Conservation (phyloP, 2,113 vertebrate species). For the Gobiocypris rarus region DNA sequence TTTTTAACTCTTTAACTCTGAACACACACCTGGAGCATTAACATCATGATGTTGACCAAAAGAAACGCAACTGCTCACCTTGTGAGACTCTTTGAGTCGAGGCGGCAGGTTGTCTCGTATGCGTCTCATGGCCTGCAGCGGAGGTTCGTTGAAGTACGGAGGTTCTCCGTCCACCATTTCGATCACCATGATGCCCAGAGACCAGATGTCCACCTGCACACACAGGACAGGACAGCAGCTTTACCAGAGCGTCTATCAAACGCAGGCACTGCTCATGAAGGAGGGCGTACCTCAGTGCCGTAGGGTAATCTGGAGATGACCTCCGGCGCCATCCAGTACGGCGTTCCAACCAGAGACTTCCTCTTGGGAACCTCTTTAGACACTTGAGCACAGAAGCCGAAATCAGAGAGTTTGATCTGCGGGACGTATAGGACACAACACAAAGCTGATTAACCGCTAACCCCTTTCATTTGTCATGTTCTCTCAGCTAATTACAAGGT, state of each 20-base stretch:
- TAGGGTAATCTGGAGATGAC: constrained; percentile 98
- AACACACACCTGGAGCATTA: too few relatives aligned
- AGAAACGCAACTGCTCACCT: constrained; percentile 68
- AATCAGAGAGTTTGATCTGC: constrained; percentile 97
- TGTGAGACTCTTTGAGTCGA: constrained; percentile 91
- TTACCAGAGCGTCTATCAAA: too few relatives aligned
- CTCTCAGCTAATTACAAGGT: constrained; percentile 69
- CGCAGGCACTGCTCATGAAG: neutral
- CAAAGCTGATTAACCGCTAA: constrained; percentile 66
- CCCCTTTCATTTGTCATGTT: constrained; percentile 68
- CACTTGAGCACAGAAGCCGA: constrained; percentile 98
- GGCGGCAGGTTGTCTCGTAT: constrained; percentile 97
- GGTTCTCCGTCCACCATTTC: constrained; percentile 99
- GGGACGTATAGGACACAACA: neutral
- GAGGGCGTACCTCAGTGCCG: constrained; percentile 86
- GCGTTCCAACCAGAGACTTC: constrained; percentile 95
- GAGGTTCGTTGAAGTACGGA: constrained; percentile 97
- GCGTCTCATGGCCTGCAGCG: constrained; percentile 97
- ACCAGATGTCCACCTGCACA: constrained; percentile 93
- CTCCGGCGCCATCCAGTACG: constrained; percentile 98
- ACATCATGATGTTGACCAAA: too few relatives aligned
- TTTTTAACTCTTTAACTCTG: too few relatives aligned
- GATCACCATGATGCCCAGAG: constrained; percentile 98
- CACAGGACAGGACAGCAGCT: neutral
- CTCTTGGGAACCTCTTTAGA: constrained; percentile 98